Evolutionary conservation across 2,113 vertebrate genomes (phyloP), one percentile per base, ranked within the genome.

Genomic region (Gymnobelideus leadbeateri): DNA sequence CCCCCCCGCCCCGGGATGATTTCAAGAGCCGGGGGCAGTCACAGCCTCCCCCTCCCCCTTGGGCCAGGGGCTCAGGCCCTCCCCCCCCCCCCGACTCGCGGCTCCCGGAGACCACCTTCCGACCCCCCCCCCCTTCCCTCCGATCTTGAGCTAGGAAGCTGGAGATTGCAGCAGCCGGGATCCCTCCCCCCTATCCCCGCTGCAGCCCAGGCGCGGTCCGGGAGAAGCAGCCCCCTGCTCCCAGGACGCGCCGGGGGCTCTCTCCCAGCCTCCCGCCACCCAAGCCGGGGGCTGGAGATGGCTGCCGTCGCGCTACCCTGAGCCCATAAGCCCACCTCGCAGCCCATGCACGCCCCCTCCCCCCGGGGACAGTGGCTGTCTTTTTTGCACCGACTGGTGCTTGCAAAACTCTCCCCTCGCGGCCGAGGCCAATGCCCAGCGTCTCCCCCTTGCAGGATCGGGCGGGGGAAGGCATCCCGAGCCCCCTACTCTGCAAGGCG

Each of bases 401-500:
- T 8, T 19, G 46, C 46, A 16, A 43, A 19, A 89, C 77, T 6
- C 77, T n/a, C n/a, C 84, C n/a, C 46, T 16, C 8, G 16, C 19
- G n/a, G 37, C 84, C 24, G 84, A 19, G 16, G 16, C 43, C 24
- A 6, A 10, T 46, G n/a, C 84, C n/a, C 43, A 8, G 16, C n/a
- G 16, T 89, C 84, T 46, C n/a, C 55, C 55, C 55, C 26, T 11
- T 2, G 55, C 55, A 55, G 9, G 49, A 89, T 90, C 55, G 95
- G 95, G 96, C 93, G 96, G 96, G 47, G 97, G 91, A 94, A 90
- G 90, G 37, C 92, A 23, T 46, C 46, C 93, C 25, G 10, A 55
- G 94, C 43, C 49, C 93, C 96, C 94, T 92, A 95, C 94, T 93
- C 55, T 51, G 96, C 97, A 9, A 28, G 55, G 90, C 95, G 55